Percentiles rank a stretch among this genome's conserved stretches.
phyloP scores from a whole-genome alignment of 2,797 vertebrate genomes.

The Liasis olivaceus region DNA sequence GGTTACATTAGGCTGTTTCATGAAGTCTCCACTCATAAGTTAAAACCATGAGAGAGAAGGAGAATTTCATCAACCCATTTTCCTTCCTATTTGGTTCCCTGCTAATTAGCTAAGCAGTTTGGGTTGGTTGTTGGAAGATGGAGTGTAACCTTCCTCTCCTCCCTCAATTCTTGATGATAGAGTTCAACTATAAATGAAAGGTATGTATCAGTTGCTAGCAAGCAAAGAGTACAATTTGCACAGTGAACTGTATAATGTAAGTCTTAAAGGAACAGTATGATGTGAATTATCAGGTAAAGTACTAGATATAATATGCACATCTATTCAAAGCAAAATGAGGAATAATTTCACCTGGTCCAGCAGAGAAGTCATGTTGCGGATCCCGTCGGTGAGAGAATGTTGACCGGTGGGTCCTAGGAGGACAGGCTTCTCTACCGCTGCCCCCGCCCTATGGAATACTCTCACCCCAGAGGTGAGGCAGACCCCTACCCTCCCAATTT shows the following conservation, averaged over 20 bases:
- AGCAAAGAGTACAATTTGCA: background rate
- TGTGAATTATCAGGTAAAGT: background rate
- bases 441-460: no score
- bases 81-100: background rate
- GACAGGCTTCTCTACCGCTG: no score
- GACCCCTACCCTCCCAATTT: no score
- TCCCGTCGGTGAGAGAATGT: no score
- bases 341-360: background rate
- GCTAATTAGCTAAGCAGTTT: background rate
- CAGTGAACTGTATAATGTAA: background rate
- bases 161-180: background rate
- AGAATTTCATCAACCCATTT: background rate
- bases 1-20: background rate
- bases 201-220: background rate
- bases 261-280: background rate
- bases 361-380: no score
- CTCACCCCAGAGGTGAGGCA: no score
- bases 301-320: background rate
- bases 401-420: no score
- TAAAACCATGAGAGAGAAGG: background rate
- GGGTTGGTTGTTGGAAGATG: background rate
- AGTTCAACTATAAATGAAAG: background rate
- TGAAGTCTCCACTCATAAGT: background rate
- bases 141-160: background rate
- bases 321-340: background rate